Base-by-base conservation (phyloP, 2,888 invertebrate species). In the Dinocampus coccinellae region DNA sequence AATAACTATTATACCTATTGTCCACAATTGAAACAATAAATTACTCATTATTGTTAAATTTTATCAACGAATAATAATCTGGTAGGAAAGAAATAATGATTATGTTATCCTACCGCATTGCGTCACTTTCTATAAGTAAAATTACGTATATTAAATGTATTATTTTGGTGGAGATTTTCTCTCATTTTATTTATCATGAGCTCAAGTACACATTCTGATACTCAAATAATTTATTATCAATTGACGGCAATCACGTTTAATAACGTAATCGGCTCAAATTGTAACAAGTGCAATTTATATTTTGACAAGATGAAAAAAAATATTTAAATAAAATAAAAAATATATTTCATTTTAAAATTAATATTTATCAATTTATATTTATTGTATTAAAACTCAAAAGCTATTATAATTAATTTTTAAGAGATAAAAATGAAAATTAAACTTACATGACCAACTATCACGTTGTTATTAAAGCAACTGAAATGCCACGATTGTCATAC, bases 181-280 rank as follows among this genome's bases (percentile, higher is more conserved):
- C 26, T 20, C 6, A 13, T 29, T 29, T 16, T 36, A 34, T 71
- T 47, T 9, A 10, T 16, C 55, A 29, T n/a, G 39, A n/a, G 16
- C 16, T n/a, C 16, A 62, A 33, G 39, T 26, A 6, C 13, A 16
- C 9, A 16, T 58, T 53, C 34, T 47, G 33, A 22, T 63, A 11
- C 7, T 20, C 39, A 1, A 26, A 36, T 58, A 55, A 63, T 52
- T 53, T 29, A 67, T 29, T 64, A 26, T 29, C 72, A 77, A 69
- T 77, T 75, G 66, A 55, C 20, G 42, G 55, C 73, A 77, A 76
- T 77, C 76, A 75, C 65, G 36, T 57, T 62, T 71, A 75, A 77
- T 77, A 22, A 7, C 2, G 11, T 60, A 22, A 60, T 57, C 4
- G 13, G 13, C 29, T 11, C 9, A 24, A 47, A 6, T 11, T 39